Evolutionary conservation across 2,113 vertebrate species (phyloP), one percentile per base, ranked within the genome.

Genomic region (Tetrax tetrax): DNA sequence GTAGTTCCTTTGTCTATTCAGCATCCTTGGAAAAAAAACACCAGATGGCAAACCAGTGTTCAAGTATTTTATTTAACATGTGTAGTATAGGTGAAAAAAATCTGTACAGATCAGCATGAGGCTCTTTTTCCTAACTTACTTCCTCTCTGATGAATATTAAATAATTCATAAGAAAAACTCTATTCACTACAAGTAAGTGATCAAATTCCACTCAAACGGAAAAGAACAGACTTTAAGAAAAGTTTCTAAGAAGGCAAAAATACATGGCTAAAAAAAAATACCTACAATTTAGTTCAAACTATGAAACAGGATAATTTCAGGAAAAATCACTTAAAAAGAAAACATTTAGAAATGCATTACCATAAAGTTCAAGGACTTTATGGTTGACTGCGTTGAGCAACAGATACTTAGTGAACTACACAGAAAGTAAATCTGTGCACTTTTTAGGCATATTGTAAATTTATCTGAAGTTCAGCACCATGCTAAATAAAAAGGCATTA

Each of bases 21-120:
- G 82, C 66, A 88, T 35, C 65, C 51, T 86, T 79, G 47, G 50
- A 50, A 61, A 84, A 84, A 94, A 96, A 43, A 80, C 98, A 98
- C 94, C 96, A 98, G 97, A 97, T 97, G 98, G 97, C 97, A 98
- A 64, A 96, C 68, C 74, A 97, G 96, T 86, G 93, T 94, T 86
- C 97, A 94, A 87, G 87, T 91, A 93, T 69, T 97, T 92, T 83
- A 81, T 65, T 95, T 75, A 78, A 84, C 21, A 80, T 60, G 68
- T 12, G n/a, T 65, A 25, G 95, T 89, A 91, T 1, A 91, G 38
- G 28, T 83, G 63, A 83, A 89, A 87, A 91, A 72, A 57, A 38
- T 31, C 70, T 71, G 20, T 23, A 72, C 4, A 3, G 48, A 86
- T 91, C 74, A 91, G 60, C 69, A 87, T 90, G 50, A 96, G 87